phyloP scores from a whole-genome alignment of 2,888 invertebrate genomes.

The Nymphalis polychloros region DNA sequence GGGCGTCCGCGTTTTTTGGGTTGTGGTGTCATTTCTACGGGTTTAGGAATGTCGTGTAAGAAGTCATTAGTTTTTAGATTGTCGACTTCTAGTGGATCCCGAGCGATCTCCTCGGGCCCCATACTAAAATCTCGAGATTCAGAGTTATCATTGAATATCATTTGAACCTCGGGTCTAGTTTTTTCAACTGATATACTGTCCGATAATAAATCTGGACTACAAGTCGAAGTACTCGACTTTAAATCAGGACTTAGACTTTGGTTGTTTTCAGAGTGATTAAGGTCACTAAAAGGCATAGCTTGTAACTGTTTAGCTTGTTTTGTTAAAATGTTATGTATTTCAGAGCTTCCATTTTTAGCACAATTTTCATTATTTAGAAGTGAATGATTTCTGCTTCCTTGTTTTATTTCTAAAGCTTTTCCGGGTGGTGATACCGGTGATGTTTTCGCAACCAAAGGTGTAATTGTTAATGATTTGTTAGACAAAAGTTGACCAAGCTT shows the following conservation, averaged over 20 bases:
- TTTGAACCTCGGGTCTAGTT: conserved; percentile 61
- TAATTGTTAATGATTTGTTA: conserved; percentile 67
- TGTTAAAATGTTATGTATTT: conserved; percentile 73
- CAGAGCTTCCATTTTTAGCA: conserved; percentile 79
- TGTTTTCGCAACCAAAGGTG: conserved; percentile 57
- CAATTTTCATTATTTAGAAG: conserved; percentile 72
- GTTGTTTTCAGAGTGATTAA: conserved; percentile 59
- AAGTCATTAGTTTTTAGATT: conserved; percentile 49
- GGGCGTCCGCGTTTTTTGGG: conserved; percentile 77
- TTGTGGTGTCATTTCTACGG: conserved; percentile 65
- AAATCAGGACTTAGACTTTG: conserved; percentile 55
- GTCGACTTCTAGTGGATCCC: conserved; percentile 73
- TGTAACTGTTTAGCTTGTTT: conserved; percentile 73
- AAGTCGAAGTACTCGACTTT: conserved; percentile 67
- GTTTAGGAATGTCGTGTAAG: conserved; percentile 50
- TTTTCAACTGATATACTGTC: conserved; percentile 60
- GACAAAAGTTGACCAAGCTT: conserved; percentile 73
- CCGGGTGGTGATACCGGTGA: conserved; percentile 54
- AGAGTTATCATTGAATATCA: conserved; percentile 74
- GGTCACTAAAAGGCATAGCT: conserved; percentile 58
- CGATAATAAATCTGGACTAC: conserved; percentile 59
- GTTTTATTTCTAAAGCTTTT: conserved; percentile 58
- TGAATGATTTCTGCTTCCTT: conserved; percentile 61
- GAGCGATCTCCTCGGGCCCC: conserved; percentile 64
- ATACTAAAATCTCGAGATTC: conserved; percentile 67